Conservation (phyloP, 1,140 invertebrate genomes). For the Psix sp. region DNA sequence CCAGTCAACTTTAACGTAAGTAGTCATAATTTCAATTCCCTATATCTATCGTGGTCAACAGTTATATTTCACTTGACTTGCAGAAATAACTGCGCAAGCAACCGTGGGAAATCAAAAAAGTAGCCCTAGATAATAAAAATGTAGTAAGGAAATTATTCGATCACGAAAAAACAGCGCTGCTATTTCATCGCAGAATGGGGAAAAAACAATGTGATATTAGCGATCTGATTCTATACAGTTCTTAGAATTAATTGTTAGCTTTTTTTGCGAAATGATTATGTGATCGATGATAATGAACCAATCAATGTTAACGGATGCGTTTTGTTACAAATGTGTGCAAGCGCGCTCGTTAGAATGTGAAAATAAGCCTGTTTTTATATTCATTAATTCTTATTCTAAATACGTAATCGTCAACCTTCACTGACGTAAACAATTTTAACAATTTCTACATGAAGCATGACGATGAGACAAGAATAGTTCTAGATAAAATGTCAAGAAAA, state of each 20-base stretch:
- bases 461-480: too few species aligned
- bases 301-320: conserved; percentile 42
- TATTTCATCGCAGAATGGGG: conserved; percentile 28
- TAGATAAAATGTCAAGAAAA: conserved; percentile 6
- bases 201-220: conserved; percentile 53
- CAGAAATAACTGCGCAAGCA: conserved; percentile 50
- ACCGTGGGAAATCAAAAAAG: conserved; percentile 62
- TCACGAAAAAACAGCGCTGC: conserved; percentile 28
- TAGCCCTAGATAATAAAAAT: conserved; percentile 53
- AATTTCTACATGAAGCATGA: conserved; percentile 11
- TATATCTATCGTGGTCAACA: conserved; percentile 38
- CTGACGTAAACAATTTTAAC: conserved; percentile 18
- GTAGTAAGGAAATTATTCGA: conserved; percentile 49
- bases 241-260: conserved; percentile 27
- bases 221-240: conserved; percentile 29
- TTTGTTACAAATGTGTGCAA: conserved; percentile 2
- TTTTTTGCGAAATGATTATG: conserved; percentile 35
- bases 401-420: background rate
- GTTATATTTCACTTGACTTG: conserved; percentile 57
- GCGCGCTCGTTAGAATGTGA: too few species aligned
- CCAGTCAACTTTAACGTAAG: conserved; percentile 18
- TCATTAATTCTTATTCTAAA: conserved; percentile 8
- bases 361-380: too few species aligned
- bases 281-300: conserved; percentile 50
- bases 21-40: conserved; percentile 48